Base-by-base conservation (phyloP, 2,888 invertebrate genomes). In the Epinotia brunnichana region DNA sequence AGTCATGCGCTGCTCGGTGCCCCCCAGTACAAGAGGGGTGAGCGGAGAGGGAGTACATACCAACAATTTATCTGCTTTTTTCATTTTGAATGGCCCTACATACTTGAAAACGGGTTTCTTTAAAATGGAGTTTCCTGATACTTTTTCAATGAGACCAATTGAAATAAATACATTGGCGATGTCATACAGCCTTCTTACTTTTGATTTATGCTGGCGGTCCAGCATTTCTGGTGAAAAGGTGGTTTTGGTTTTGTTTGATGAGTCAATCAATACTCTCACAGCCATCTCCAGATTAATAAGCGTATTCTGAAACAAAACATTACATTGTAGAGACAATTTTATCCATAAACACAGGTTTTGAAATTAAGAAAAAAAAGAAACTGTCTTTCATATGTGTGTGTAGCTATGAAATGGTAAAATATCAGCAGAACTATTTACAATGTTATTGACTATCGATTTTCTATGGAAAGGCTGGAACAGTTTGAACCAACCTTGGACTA, bases 131-230 rank as follows among this genome's bases (percentile, higher is more conserved):
- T 93, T 93, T 78, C 94, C 94, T 73, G 94, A 94, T 74, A 96
- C 95, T 86, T 96, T 96, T 83, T 94, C 94, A 82, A 96, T 96
- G 77, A 96, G 94, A 79, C 95, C 95, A 84, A 96, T 94, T 74
- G 96, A 96, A 77, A 96, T 95, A 79, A 96, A 94, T 77, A 96
- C 96, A 88, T 96, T 96, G 74, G 96, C 96, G 80, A 96, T 96
- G 85, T 96, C 96, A 87, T 96, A 96, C 41, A 96, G 92, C 77
- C 96, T 93, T 74, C 96, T 94, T 75, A 95, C 95, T 92, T 96
- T 95, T 41, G 96, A 96, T 90, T 95, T 93, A 87, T 94, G 94
- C 79, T 94, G 94, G 24, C 94, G 92, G 76, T 93, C 94, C 75
- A 88, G 86, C 79, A 92, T 92, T 78, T 94, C 92, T 1, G 92